Base-by-base conservation (phyloP, 2,113 vertebrate genomes). In the Lepus americanus region DNA sequence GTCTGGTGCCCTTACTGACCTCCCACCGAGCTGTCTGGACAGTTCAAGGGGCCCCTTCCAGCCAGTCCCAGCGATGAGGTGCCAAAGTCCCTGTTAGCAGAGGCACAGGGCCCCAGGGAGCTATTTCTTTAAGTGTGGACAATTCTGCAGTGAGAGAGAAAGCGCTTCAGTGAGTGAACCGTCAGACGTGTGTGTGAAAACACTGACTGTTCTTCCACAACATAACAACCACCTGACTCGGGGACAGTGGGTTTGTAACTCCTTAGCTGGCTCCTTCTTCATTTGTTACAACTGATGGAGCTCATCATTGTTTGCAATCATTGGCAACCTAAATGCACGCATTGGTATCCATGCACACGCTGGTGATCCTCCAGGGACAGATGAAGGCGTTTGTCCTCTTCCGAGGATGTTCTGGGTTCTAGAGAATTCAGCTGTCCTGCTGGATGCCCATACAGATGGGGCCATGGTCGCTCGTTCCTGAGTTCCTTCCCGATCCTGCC, bases 401-500 rank as follows among this genome's bases (percentile, higher is more conserved):
- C 98, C 93, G 99, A 99, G 17, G 99, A 89, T 77, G 99, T 98
- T 90, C 99, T 97, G 80, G 44, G 44, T 44, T 44, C 44, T 44
- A 44, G 44, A 44, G 44, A 44, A 99, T 99, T 94, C 99, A 98
- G 97, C 99, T 99, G 96, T 99, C 99, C 95, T 99, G 99, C 86
- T 99, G 99, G 95, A 99, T 99, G 53, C 99, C 99, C 96, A 99
- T 97, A 23, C 44, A 44, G 44, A 44, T 44, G 44, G 44, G 44
- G 44, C 44, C 44, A 1, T 44, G 44, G 44, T 44, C 44, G 6
- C 44, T 44, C 44, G 96, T 44, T 98, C 96, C 79, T 99, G 98
- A 99, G 99, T 98, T 99, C 99, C 99, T 88, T 99, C 99, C 95
- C 99, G 99, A 90, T 99, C 99, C 98, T 99, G 98, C 94, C 99